phyloP scores from a whole-genome alignment of 2,888 invertebrate species.

The Amphipyra berbera region DNA sequence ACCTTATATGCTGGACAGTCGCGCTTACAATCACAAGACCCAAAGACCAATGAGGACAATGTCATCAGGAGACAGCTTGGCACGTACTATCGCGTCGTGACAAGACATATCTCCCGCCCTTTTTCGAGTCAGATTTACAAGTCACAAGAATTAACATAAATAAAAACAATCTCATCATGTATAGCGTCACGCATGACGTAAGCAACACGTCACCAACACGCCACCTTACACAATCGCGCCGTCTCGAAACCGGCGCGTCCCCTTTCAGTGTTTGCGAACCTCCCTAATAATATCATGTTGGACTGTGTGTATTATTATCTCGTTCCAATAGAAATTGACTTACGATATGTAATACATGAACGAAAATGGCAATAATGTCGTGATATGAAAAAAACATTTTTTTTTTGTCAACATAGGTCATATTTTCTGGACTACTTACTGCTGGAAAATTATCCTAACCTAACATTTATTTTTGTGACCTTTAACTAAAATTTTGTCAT shows the following conservation, averaged over 20 bases:
- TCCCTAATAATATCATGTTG: slow-evolving; percentile 47
- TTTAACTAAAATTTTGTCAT: not conserved
- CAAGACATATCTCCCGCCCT: too few relatives aligned
- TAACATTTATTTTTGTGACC: slow-evolving; percentile 33
- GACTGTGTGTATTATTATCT: slow-evolving; percentile 43
- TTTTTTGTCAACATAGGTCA: too few relatives aligned
- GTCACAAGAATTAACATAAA: too few relatives aligned
- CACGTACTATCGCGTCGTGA: too few relatives aligned
- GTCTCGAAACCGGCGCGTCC: slow-evolving; percentile 58
- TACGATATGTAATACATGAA: slow-evolving; percentile 52
- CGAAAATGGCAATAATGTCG: slow-evolving; percentile 3
- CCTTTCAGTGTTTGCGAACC: slow-evolving; percentile 52
- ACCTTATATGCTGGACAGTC: too few relatives aligned
- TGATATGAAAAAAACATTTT: too few relatives aligned
- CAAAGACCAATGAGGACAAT: too few relatives aligned
- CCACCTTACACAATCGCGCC: slow-evolving; percentile 49
- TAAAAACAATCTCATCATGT: not conserved
- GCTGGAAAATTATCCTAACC: slow-evolving; percentile 1
- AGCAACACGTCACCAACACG: slow-evolving; percentile 49
- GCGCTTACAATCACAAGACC: too few relatives aligned
- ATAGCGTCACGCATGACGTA: slow-evolving; percentile 21
- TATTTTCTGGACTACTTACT: too few relatives aligned
- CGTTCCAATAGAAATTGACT: slow-evolving; percentile 43
- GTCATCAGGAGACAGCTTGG: too few relatives aligned
- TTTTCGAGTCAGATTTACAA: too few relatives aligned